phyloP scores from a whole-genome alignment of 2,797 vertebrate genomes.

The Oreochromis mossambicus region DNA sequence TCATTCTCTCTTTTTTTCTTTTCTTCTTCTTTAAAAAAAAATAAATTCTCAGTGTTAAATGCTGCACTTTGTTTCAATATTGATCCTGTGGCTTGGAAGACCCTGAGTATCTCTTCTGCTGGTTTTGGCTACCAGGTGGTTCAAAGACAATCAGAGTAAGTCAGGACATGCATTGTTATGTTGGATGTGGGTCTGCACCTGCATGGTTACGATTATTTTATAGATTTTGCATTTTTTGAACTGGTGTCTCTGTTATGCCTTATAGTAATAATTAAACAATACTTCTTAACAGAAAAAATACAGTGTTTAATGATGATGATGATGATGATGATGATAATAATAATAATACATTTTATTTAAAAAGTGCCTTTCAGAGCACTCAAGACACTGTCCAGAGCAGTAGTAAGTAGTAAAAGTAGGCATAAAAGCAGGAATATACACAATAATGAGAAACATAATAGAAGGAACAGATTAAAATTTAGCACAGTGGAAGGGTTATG shows the following conservation, averaged over 20 bases:
- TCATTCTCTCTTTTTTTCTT: not conserved
- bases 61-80: conserved; percentile 10
- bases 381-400: not conserved
- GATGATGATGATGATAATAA: not conserved
- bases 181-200: not conserved
- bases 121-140: conserved; percentile 75
- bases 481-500: not conserved
- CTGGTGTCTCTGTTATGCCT: not conserved
- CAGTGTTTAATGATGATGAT: not conserved
- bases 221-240: not conserved
- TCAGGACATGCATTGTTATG: not conserved
- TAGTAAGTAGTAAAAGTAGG: not conserved
- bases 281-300: not conserved
- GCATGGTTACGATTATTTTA: not conserved
- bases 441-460: not conserved
- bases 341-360: accelerated
- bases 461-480: no score
- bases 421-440: not conserved
- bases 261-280: not conserved
- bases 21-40: not conserved
- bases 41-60: conserved; percentile 40
- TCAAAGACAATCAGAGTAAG: conserved; percentile 59
- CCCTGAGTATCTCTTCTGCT: not conserved
- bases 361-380: not conserved
- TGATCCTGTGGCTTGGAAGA: conserved; percentile 65